Conservation (phyloP, 2,113 vertebrate species). For the Caretta caretta region DNA sequence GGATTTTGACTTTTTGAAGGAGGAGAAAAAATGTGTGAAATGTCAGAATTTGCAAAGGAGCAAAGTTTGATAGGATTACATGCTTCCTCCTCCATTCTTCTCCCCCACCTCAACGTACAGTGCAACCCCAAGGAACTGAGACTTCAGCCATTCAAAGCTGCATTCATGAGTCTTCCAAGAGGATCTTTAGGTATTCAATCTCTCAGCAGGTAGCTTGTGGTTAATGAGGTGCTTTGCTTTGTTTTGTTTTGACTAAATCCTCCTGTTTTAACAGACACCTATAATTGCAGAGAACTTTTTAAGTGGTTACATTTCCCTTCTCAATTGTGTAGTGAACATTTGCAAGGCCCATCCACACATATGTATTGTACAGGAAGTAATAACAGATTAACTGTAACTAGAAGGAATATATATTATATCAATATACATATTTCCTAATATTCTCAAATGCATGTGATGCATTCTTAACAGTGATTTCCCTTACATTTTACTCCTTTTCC, state of each 20-base stretch:
- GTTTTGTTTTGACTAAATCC: conserved; percentile 8
- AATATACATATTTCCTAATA: neutral
- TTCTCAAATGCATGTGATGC: neutral
- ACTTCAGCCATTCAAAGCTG: conserved; percentile 32
- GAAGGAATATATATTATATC: neutral
- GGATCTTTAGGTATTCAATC: neutral
- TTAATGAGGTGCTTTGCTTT: conserved; percentile 23
- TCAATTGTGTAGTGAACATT: neutral
- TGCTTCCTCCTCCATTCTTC: neutral
- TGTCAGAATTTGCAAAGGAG: neutral
- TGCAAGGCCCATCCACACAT: neutral
- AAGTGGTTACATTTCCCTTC: neutral
- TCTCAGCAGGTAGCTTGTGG: conserved; percentile 44
- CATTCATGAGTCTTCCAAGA: conserved; percentile 3
- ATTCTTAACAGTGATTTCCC: neutral
- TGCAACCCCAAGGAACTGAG: neutral
- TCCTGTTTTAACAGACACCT: conserved; percentile 20
- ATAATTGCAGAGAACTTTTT: conserved; percentile 33
- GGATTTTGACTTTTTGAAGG: neutral
- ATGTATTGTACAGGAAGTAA: neutral
- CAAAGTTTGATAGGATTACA: neutral
- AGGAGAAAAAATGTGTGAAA: neutral
- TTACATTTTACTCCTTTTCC: neutral
- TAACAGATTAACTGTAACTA: neutral
- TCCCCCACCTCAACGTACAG: neutral